These are phyloP conservation scores for Teleogryllus oceanicus DNA, from an alignment of 2,888 invertebrate species.

Conservation along the genomic window DNA sequence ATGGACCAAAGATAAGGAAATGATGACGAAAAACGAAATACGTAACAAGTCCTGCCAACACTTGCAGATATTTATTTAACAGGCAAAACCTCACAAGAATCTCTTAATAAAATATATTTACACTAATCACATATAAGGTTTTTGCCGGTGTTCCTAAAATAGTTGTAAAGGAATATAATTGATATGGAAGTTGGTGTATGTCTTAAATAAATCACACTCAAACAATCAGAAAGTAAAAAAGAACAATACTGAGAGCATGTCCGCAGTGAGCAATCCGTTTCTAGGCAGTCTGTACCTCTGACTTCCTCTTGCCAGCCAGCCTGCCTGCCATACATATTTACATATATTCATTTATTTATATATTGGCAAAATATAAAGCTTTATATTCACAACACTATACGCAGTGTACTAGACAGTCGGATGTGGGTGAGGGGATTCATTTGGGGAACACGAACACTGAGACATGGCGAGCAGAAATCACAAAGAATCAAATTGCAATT, in stretches of 20 bases:
- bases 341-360: slow-evolving; percentile 22
- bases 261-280: slow-evolving; percentile 18
- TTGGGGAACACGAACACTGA: slow-evolving; percentile 6
- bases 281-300: not conserved
- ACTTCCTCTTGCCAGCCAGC: not conserved
- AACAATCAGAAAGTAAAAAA: slow-evolving; percentile 18
- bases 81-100: slow-evolving; percentile 19
- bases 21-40: not conserved
- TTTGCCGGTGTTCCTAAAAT: slow-evolving; percentile 2
- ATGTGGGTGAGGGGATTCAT: slow-evolving; percentile 3
- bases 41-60: slow-evolving; percentile 11
- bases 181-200: slow-evolving; percentile 5
- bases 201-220: slow-evolving; percentile 18
- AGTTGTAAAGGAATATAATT: not conserved
- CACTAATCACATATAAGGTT: slow-evolving; percentile 19
- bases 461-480: slow-evolving; percentile 1
- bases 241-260: slow-evolving; percentile 18
- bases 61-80: slow-evolving; percentile 12
- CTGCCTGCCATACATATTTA: slow-evolving; percentile 19
- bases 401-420: slow-evolving; percentile 18
- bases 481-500: not conserved
- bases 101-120: slow-evolving; percentile 23
- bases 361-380: slow-evolving; percentile 37
- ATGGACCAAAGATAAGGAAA: not conserved
- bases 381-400: slow-evolving; percentile 27